Conservation (phyloP, 2,113 vertebrate species). For the Plecotus auritus region DNA sequence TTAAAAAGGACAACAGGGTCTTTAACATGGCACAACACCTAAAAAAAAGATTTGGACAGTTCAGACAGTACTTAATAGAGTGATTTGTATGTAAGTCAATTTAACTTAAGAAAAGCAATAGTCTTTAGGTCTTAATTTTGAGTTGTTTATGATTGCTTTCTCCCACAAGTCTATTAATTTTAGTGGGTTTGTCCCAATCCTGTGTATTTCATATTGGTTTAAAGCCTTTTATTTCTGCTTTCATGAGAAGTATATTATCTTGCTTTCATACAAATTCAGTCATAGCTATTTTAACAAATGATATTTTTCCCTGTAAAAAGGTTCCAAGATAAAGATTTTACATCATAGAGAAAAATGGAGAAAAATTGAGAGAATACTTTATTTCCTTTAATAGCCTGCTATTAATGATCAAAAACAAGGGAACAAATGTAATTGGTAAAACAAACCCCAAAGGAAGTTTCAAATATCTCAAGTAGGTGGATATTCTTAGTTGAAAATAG, state of each 20-base stretch:
- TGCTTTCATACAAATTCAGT: conserved; percentile 41
- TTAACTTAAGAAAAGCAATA: conserved; percentile 37
- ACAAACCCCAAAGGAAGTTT: conserved; percentile 68
- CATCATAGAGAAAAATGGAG: conserved; percentile 62
- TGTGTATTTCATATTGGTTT: neutral
- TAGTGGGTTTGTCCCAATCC: neutral
- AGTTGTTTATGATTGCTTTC: conserved; percentile 3
- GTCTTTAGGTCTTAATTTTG: neutral
- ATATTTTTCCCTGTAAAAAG: conserved; percentile 7
- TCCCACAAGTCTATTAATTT: conserved; percentile 4
- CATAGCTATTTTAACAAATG: conserved; percentile 46
- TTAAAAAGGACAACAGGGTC: neutral
- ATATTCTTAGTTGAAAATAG: conserved; percentile 67
- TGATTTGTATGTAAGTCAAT: conserved; percentile 20
- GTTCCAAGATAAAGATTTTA: conserved; percentile 60
- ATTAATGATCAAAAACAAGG: conserved; percentile 62
- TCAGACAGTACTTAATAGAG: neutral
- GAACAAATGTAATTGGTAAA: conserved; percentile 67
- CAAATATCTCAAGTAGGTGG: conserved; percentile 61
- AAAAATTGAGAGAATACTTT: conserved; percentile 60
- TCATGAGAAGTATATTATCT: neutral
- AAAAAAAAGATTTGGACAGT: neutral
- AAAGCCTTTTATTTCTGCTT: conserved; percentile 11
- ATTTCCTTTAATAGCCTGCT: conserved; percentile 67
- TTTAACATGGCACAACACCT: neutral